phyloP scores from a whole-genome alignment of 1,140 invertebrate species.

The Caenorhabditis remanei region DNA sequence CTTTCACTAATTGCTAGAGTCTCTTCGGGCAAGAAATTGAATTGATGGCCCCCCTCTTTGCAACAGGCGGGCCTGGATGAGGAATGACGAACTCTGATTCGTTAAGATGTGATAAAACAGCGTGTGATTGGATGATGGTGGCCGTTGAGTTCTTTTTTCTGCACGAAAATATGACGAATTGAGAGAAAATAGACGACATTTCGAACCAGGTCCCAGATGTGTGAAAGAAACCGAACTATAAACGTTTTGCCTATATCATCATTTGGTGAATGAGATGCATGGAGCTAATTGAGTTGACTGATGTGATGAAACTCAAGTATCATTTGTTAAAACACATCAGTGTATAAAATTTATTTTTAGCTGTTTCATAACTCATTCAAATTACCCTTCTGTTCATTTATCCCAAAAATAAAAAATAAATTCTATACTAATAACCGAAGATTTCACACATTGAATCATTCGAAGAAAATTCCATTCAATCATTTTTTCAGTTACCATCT shows the following conservation, averaged over 20 bases:
- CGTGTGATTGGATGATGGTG: slow-evolving; percentile 30
- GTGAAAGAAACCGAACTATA: slow-evolving; percentile 4
- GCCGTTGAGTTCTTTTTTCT: neutral
- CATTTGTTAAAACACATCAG: too few relatives aligned
- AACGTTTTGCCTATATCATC: neutral
- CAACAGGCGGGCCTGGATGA: neutral
- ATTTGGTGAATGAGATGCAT: neutral
- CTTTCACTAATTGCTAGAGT: slow-evolving; percentile 34
- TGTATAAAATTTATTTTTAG: too few relatives aligned
- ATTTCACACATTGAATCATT: too few relatives aligned
- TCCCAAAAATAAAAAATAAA: too few relatives aligned
- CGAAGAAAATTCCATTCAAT: too few relatives aligned
- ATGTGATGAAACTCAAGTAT: neutral
- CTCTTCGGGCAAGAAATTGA: slow-evolving; percentile 36
- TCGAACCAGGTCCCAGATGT: neutral
- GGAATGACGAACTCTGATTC: slow-evolving; percentile 42
- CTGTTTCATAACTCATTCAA: too few relatives aligned
- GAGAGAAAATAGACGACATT: slow-evolving; percentile 17
- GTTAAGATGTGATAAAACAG: slow-evolving; percentile 28
- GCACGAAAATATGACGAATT: neutral
- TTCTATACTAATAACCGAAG: too few relatives aligned
- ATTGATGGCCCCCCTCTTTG: slow-evolving; percentile 36
- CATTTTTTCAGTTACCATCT: too few relatives aligned
- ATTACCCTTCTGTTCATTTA: too few relatives aligned
- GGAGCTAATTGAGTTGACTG: neutral